Evolutionary conservation across 92 coral and sea anemone genomes (phyloP).

Genomic region (Phenganax subtilis): DNA sequence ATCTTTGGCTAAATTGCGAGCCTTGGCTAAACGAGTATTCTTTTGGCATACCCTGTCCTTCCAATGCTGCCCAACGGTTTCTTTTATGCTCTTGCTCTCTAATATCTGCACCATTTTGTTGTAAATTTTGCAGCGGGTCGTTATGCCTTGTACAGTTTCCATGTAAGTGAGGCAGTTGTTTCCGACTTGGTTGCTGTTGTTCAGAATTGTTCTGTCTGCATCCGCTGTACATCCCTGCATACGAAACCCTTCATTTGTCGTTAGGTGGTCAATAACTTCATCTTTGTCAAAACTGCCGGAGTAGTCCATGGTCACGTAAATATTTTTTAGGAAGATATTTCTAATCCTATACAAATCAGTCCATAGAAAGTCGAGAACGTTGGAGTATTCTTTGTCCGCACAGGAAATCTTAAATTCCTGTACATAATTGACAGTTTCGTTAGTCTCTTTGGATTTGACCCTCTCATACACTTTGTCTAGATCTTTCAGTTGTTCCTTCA

Average conservation of each 20-base stretch:
- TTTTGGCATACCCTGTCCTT: neutral
- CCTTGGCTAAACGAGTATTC: conserved; percentile 4
- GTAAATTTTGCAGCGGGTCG: conserved; percentile 7
- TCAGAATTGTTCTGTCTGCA: conserved; percentile 42
- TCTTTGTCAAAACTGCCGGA: conserved; percentile 50
- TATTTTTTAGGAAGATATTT: conserved; percentile 43
- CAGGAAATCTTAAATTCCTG: conserved; percentile 47
- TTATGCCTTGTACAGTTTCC: conserved; percentile 12
- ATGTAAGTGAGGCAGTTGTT: conserved; percentile 7
- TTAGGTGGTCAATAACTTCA: conserved; percentile 31
- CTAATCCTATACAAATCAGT: conserved; percentile 40
- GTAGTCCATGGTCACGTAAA: conserved; percentile 44
- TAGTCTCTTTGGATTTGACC: conserved; percentile 1
- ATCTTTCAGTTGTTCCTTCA: conserved; percentile 31
- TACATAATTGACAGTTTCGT: conserved; percentile 8
- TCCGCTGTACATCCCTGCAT: conserved; percentile 27
- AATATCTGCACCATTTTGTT: conserved; percentile 19
- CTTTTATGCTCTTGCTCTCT: conserved; percentile 15
- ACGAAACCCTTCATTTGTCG: conserved; percentile 16
- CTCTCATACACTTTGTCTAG: conserved; percentile 36
- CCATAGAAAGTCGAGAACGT: conserved; percentile 41
- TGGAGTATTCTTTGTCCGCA: conserved; percentile 44
- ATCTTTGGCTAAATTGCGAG: conserved; percentile 39
- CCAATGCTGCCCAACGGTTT: conserved; percentile 21
- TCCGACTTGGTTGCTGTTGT: conserved; percentile 36